A percentile compares a stretch with the other conserved stretches of the same genome.
Conservation (phyloP, 2,797 vertebrate species). For the Pseudochromis fuscus region DNA sequence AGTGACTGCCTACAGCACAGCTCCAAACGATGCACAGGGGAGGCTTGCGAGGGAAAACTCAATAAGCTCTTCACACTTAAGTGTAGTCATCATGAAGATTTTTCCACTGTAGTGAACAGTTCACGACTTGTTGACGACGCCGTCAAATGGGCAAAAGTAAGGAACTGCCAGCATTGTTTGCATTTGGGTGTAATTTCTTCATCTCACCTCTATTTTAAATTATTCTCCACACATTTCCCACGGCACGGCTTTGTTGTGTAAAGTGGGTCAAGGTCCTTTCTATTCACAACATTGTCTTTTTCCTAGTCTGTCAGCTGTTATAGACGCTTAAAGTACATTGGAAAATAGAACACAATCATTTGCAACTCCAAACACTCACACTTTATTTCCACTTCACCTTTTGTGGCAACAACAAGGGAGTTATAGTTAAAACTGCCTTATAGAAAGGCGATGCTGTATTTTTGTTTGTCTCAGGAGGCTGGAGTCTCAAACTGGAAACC, state of each 20-base stretch:
- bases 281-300: slow-evolving; percentile 59
- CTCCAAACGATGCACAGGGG: slow-evolving; percentile 79
- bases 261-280: slow-evolving; percentile 74
- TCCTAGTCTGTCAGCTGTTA: slow-evolving; percentile 51
- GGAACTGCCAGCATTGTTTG: slow-evolving; percentile 46
- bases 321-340: slow-evolving; percentile 34
- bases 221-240: slow-evolving; percentile 61
- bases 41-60: slow-evolving; percentile 78
- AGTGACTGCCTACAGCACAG: slow-evolving; percentile 80
- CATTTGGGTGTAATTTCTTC: slow-evolving; percentile 55
- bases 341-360: slow-evolving; percentile 24
- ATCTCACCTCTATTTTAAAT: slow-evolving; percentile 65
- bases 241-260: slow-evolving; percentile 63
- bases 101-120: slow-evolving; percentile 78
- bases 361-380: slow-evolving; percentile 21
- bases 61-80: slow-evolving; percentile 82
- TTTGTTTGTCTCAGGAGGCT: slow-evolving; percentile 10
- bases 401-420: slow-evolving; percentile 6
- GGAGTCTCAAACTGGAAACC: slow-evolving; percentile 15
- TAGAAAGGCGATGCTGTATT: not conserved
- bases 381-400: slow-evolving; percentile 4
- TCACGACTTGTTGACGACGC: slow-evolving; percentile 66
- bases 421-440: slow-evolving; percentile 11
- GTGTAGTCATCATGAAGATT: slow-evolving; percentile 78
- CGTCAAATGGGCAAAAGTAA: slow-evolving; percentile 51